Base-by-base conservation (phyloP, 2,113 vertebrate species). In the Noctilio leporinus region DNA sequence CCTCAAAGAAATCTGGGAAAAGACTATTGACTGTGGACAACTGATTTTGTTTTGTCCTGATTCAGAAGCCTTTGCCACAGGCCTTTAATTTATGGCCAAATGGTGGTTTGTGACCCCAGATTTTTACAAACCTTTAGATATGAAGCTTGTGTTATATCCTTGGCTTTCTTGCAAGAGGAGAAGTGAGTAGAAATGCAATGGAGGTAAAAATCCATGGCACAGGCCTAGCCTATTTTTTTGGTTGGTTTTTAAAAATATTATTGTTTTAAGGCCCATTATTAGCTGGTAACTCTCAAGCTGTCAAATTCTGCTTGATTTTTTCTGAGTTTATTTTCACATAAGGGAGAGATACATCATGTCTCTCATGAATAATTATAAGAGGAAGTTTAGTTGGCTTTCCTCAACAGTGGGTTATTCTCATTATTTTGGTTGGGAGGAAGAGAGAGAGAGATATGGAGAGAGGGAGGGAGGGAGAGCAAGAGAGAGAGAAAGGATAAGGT, bases 1-100 rank as follows among this genome's bases (percentile, higher is more conserved):
- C 72, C 93, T 89, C 93, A 73, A 96, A 92, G 82, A 97, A 97
- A 95, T 96, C 51, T 97, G 94, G 97, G 97, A 98, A 98, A 98
- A 96, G 43, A 84, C 65, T 75, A 62, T 89, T 98, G 88, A 90
- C 96, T 97, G 94, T 86, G 91, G 91, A 94, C 73, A 93, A 55
- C 64, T 97, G 95, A 92, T 95, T 95, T 97, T 53, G 15, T 87
- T 78, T 89, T 89, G 35, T 40, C 17, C 7, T 93, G 7, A 20
- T 86, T 96, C 51, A 96, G 72, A 95, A 43, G 33, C 77, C 22
- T 97, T 98, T 84, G 95, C 89, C 86, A 76, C 89, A 97, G 93
- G 53, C 70, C 93, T 96, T 70, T 97, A 96, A 97, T 97, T 98
- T 97, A 95, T 97, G 97, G 72, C 77, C 93, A 95, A 93, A 62